Evolutionary conservation across 1,140 invertebrate genomes (phyloP), one percentile per base, ranked within the genome.

Genomic region (Drosophila kanapiae): DNA sequence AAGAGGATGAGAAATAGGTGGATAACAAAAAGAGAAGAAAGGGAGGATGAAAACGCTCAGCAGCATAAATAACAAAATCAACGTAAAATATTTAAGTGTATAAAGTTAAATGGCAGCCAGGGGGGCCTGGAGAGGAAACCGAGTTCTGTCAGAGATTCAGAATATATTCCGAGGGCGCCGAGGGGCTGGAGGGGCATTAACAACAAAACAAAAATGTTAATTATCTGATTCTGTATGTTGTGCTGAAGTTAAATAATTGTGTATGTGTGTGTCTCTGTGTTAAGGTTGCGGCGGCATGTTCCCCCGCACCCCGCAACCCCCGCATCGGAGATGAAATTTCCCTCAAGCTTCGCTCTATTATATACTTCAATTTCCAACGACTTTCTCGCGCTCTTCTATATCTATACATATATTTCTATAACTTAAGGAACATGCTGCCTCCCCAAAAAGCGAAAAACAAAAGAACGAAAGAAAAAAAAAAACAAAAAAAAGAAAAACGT

Each of bases 221-320:
- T 88, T 90, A 90, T 68, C 53, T 77, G 82, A 90, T 88, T 88
- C 84, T 88, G 85, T 90, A 90, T 88, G 84, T 88, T 88, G 84
- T 88, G 74, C 85, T 69, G 81, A 87, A 83, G 77, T 84, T 90
- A 88, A 75, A 84, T 88, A 87, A 54, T 54, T 83, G 75, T 83
- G 79, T 79, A 72, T 76, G 72, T 88, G 84, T 88, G 84, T 85
- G 78, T 87, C 60, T 82, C 81, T 75, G 83, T 83, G 80, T 65
- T 68, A 63, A 75, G 56, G 78, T 80, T 90, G 80, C 81, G 72
- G 80, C 84, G 69, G 84, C 80, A 88, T 88, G 84, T 87, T 87
- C 80, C 74, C 49, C 54, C 35, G 9, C n/a, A 71, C 31, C 37
- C 53, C 48, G 48, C 68, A 54, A 78, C 75, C 72, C 40, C 49